A percentile compares a stretch with the other conserved stretches of the same genome.
Conservation (phyloP, 2,113 vertebrate genomes). For the Spheniscus mendiculus region DNA sequence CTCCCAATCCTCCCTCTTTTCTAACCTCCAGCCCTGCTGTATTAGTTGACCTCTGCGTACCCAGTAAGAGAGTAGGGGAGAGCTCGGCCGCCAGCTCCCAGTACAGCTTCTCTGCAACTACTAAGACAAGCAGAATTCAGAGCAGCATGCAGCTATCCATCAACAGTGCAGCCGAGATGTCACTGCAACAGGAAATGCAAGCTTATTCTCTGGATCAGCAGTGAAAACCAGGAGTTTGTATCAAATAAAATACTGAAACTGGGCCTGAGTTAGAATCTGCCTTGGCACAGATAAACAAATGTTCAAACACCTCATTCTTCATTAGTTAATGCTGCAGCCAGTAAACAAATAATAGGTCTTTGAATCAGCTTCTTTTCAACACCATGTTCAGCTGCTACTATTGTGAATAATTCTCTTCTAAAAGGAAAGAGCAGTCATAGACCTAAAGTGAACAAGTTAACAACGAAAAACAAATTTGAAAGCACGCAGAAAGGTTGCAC, state of each 20-base stretch:
- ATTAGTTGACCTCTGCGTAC: neutral
- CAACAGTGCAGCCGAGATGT: neutral
- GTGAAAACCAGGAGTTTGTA: neutral
- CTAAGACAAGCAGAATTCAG: neutral
- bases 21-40: neutral
- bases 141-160: accelerated
- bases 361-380: neutral
- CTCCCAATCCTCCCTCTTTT: neutral
- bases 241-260: neutral
- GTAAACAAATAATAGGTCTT: neutral
- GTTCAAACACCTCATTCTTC: neutral
- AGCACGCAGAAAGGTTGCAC: neutral
- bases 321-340: neutral
- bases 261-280: neutral
- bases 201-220: neutral
- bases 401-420: neutral
- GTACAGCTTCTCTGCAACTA: neutral
- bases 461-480: neutral
- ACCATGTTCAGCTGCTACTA: neutral
- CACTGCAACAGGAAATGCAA: neutral
- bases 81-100: accelerated
- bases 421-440: neutral
- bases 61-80: accelerated
- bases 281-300: neutral
- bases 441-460: neutral